Evolutionary conservation across 2,113 vertebrate genomes (phyloP), one percentile per base, ranked within the genome.

Genomic region (Coreoperca whiteheadi): DNA sequence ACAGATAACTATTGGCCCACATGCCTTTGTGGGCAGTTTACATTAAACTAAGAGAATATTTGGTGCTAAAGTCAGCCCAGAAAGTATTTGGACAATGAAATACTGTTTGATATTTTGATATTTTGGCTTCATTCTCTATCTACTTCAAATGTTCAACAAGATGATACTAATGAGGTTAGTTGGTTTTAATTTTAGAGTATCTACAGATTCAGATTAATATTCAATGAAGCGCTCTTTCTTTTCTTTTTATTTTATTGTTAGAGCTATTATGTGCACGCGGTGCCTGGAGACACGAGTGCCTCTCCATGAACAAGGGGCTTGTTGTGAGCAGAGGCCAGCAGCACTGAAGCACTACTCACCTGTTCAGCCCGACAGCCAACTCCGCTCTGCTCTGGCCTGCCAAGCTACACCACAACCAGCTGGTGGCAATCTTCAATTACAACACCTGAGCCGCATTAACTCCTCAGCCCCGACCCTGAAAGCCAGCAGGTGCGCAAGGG

Each of bases 371-470:
- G 8, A 83, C 76, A 80, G 87, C 88, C 93, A 89, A 65, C 82
- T 82, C 81, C 1, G 12, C 80, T 79, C 85, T 25, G 72, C 79
- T 85, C 51, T 28, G 57, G 84, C 63, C 76, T 91, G 92, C 92
- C 93, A 91, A 92, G 84, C 90, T 76, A 77, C 85, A 87, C 87
- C 80, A 21, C 82, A 81, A 90, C 88, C 92, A 90, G 91, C 91
- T 92, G 92, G 85, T 92, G 77, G 85, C 88, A 88, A 91, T 93
- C 89, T 88, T 91, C 89, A 92, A 81, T 87, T 93, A 90, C 92
- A 90, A 89, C 90, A 94, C 93, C 92, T 93, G 91, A 89, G 83
- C 85, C 65, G 64, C 88, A 88, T 91, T 89, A 89, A 84, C 86
- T 88, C 81, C 8, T 88, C 79, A 79, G 85, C 66, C 48, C 12